Conservation (phyloP, 2,888 invertebrate genomes). For the Choreutis nemorana region DNA sequence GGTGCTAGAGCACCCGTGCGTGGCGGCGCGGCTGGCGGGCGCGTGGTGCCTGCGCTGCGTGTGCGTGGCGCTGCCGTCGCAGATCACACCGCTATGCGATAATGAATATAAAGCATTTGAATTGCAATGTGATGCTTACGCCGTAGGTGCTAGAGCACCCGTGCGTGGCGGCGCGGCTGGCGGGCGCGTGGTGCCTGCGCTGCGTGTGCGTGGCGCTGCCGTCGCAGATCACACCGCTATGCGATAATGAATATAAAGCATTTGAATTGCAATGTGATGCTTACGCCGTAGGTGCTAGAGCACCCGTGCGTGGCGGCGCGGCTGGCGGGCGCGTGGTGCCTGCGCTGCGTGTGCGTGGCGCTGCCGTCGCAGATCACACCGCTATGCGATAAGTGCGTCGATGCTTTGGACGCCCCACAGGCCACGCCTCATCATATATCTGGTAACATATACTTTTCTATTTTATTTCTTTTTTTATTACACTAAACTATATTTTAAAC, state of each 20-base stretch:
- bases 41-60: slow-evolving; percentile 95
- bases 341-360: slow-evolving; percentile 91
- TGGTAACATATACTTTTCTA: too few species aligned
- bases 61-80: slow-evolving; percentile 93
- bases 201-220: slow-evolving; percentile 94
- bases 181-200: slow-evolving; percentile 94
- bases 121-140: too few species aligned
- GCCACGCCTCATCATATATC: slow-evolving; percentile 89
- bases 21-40: slow-evolving; percentile 91
- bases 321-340: slow-evolving; percentile 93
- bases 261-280: too few species aligned
- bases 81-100: slow-evolving; percentile 94
- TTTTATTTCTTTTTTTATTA: too few species aligned
- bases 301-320: slow-evolving; percentile 96
- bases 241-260: too few species aligned
- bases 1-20: slow-evolving; percentile 93
- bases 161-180: slow-evolving; percentile 89
- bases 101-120: too few species aligned
- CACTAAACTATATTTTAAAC: too few species aligned
- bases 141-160: slow-evolving; percentile 94
- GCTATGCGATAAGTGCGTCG: slow-evolving; percentile 88
- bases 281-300: slow-evolving; percentile 87
- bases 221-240: slow-evolving; percentile 90
- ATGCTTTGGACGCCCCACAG: slow-evolving; percentile 87
- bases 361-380: slow-evolving; percentile 95